These are phyloP conservation scores for Drosophila quinaria DNA, from an alignment of 2,888 invertebrate genomes.

Conservation along the genomic window DNA sequence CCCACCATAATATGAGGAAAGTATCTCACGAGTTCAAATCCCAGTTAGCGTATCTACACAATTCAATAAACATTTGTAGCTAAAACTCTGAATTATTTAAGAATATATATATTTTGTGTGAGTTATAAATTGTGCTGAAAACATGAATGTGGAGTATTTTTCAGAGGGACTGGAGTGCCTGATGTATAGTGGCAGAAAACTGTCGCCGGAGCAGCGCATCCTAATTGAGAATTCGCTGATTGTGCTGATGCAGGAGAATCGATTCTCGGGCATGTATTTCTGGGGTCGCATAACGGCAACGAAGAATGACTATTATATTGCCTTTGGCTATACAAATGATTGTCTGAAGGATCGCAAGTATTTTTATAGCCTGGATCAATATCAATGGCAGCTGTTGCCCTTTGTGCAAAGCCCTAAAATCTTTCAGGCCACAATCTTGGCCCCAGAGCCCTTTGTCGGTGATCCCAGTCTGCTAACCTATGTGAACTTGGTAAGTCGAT, in stretches of 20 bases:
- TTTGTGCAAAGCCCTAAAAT: slow-evolving; percentile 84
- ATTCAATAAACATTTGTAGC: slow-evolving; percentile 15
- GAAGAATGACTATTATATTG: slow-evolving; percentile 93
- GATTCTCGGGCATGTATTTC: slow-evolving; percentile 92
- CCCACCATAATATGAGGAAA: not conserved
- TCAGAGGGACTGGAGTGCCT: slow-evolving; percentile 84
- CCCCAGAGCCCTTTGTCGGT: slow-evolving; percentile 80
- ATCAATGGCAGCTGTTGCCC: slow-evolving; percentile 89
- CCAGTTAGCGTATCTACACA: not conserved
- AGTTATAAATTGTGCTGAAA: slow-evolving; percentile 25
- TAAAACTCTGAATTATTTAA: not conserved
- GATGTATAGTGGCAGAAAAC: slow-evolving; percentile 88
- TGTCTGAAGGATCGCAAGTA: slow-evolving; percentile 90
- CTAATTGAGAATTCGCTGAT: slow-evolving; percentile 92
- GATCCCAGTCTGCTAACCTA: slow-evolving; percentile 78
- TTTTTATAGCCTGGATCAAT: slow-evolving; percentile 91
- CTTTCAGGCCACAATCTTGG: slow-evolving; percentile 81
- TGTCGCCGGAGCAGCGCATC: slow-evolving; percentile 91
- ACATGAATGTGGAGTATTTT: slow-evolving; percentile 84
- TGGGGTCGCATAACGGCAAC: slow-evolving; percentile 94
- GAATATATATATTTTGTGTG: slow-evolving; percentile 21
- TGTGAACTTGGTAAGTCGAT: slow-evolving; percentile 78
- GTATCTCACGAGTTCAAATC: not conserved
- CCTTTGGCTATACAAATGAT: slow-evolving; percentile 92
- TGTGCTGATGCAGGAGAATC: slow-evolving; percentile 93